phyloP scores from a whole-genome alignment of 2,888 invertebrate genomes.

The Calameuta pallipes region DNA sequence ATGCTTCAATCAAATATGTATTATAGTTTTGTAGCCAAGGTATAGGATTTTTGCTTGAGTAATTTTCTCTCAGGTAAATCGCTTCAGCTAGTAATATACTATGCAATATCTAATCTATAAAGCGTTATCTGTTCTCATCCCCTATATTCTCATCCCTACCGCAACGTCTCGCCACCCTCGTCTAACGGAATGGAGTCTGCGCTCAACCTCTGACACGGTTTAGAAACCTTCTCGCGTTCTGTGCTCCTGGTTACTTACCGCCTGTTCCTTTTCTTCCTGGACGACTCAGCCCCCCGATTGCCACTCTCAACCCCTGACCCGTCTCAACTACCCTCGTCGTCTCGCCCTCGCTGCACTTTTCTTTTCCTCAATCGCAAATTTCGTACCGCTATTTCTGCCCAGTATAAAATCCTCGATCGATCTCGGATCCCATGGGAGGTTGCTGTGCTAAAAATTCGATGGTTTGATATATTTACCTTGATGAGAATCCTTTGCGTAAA shows the following conservation, averaged over 20 bases:
- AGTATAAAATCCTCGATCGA: neutral
- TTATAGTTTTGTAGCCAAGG: neutral
- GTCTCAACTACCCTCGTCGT: neutral
- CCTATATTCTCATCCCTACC: neutral
- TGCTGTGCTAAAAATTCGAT: neutral
- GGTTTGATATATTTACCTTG: neutral
- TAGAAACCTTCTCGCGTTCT: conserved; percentile 41
- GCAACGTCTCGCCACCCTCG: neutral
- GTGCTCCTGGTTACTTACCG: conserved; percentile 55
- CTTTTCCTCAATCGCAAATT: neutral
- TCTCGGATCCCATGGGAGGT: neutral
- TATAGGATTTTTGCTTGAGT: conserved; percentile 1
- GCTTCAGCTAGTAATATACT: too few species aligned
- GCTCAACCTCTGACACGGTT: conserved; percentile 37
- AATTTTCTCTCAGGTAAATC: neutral
- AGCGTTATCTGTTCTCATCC: neutral
- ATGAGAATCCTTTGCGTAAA: neutral
- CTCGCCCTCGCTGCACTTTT: neutral
- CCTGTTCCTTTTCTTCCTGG: conserved; percentile 53
- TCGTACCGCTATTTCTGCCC: neutral
- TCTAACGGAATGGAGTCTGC: conserved; percentile 41
- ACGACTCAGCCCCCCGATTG: neutral
- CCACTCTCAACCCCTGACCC: neutral
- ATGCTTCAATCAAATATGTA: too few species aligned
- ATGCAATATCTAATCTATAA: neutral